Base-by-base conservation (phyloP, 1,140 invertebrate species). In the Leptopilina boulardi region DNA sequence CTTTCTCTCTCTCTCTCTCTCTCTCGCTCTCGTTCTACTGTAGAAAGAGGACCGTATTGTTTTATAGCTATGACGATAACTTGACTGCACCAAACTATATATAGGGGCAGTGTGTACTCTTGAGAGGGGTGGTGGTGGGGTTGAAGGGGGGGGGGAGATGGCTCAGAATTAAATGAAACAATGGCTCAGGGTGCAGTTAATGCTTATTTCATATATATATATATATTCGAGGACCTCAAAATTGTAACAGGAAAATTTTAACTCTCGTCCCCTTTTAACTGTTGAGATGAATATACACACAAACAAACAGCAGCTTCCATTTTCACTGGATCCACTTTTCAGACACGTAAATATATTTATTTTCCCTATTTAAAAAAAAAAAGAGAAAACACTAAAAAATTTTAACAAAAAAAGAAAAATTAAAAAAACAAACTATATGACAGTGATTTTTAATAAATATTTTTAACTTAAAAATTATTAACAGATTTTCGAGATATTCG, bases 151-250 rank as follows among this genome's bases (percentile, higher is more conserved):
- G 77, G 51, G 75, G 70, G 13, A 59, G 66, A 41, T 38, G 77
- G 47, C 59, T 21, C 76, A 75, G 82, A 84, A 88, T 84, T 83
- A 86, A 87, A 87, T 77, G 86, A 77, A 89, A 89, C 87, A 87
- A 88, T 84, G 86, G 87, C 86, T 86, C 82, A 77, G 85, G 89
- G 85, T 89, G 87, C 73, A 85, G 84, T 89, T 88, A 89, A 89
- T 88, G 83, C 80, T 78, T 56, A 79, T 82, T 80, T 81, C 74
- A 38, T 38, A 38, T 38, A 38, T 38, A 9, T 6, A 38, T 38
- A 9, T 38, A 3, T 75, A 74, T 74, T 66, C 44, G 9, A 18
- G 23, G 34, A 59, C 77, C 81, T 85, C 74, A 85, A 85, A 38
- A 85, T 81, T 82, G 79, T 82, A 81, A 82, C 80, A n/a, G 79